Conservation (phyloP, 2,888 invertebrate genomes). For the Anarsia innoxiella region DNA sequence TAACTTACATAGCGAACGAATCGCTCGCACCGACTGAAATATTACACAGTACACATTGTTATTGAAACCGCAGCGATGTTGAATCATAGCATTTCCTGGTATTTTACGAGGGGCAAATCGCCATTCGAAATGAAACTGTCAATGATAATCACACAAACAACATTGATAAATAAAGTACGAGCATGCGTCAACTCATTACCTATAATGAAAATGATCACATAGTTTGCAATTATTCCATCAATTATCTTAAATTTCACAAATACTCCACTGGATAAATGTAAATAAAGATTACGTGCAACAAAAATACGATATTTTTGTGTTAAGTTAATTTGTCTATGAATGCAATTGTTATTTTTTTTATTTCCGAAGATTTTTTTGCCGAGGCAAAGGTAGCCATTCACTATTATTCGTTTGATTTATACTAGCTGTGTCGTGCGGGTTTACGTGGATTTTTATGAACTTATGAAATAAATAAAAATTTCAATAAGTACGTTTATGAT, state of each 20-base stretch:
- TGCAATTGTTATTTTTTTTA: background rate
- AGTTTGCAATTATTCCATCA: slow-evolving; percentile 32
- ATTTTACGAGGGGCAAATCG: slow-evolving; percentile 64
- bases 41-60: slow-evolving; percentile 46
- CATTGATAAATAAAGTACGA: slow-evolving; percentile 24
- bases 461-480: too few species aligned
- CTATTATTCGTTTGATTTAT: too few species aligned
- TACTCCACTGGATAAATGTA: slow-evolving; percentile 48
- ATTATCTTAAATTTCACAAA: slow-evolving; percentile 31
- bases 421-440: too few species aligned
- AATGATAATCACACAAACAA: slow-evolving; percentile 59
- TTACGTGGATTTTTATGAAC: too few species aligned
- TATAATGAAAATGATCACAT: slow-evolving; percentile 42
- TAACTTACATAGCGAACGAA: slow-evolving; percentile 43
- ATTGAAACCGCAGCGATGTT: slow-evolving; percentile 50
- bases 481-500: too few species aligned
- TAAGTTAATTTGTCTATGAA: slow-evolving; percentile 40
- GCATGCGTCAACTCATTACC: slow-evolving; percentile 38
- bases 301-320: slow-evolving; percentile 27
- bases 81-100: slow-evolving; percentile 76
- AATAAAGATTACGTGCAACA: slow-evolving; percentile 70
- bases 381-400: too few species aligned
- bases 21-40: slow-evolving; percentile 53
- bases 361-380: background rate
- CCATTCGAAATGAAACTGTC: slow-evolving; percentile 67